These are phyloP conservation scores for Dendrolimus kikuchii DNA, from an alignment of 1,140 invertebrate species.

Conservation along the genomic window DNA sequence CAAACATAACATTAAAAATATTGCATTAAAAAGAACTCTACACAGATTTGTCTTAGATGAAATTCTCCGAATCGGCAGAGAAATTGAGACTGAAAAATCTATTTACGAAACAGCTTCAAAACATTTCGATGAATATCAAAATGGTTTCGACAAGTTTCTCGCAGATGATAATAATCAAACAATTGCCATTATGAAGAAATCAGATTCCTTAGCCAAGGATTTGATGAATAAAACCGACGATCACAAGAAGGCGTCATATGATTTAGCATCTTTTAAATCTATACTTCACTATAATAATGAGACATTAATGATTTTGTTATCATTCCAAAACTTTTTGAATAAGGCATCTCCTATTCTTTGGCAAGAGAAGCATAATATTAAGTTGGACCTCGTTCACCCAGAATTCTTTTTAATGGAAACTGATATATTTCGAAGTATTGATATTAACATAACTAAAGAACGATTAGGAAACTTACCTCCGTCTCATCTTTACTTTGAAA, in stretches of 20 bases:
- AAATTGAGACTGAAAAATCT: conserved; percentile 73
- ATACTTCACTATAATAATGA: conserved; percentile 76
- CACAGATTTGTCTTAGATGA: conserved; percentile 75
- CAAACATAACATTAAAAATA: conserved; percentile 72
- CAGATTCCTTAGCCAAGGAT: conserved; percentile 64
- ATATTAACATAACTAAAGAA: conserved; percentile 47
- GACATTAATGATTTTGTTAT: conserved; percentile 74
- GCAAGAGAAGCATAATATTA: conserved; percentile 54
- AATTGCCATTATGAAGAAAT: conserved; percentile 71
- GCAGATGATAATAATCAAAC: conserved; percentile 75
- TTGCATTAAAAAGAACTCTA: conserved; percentile 71
- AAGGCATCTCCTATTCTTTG: conserved; percentile 73
- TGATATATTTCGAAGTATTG: conserved; percentile 40
- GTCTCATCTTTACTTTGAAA: conserved; percentile 73
- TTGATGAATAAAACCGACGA: conserved; percentile 69
- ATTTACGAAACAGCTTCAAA: conserved; percentile 72
- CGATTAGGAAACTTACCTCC: conserved; percentile 55
- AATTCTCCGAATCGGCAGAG: conserved; percentile 74
- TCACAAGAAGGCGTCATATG: conserved; percentile 64
- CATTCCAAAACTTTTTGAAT: conserved; percentile 78
- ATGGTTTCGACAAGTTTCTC: conserved; percentile 77
- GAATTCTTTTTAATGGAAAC: conserved; percentile 43
- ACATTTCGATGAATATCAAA: conserved; percentile 72
- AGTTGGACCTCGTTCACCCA: conserved; percentile 27
- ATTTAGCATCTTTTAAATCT: conserved; percentile 68